A percentile compares a stretch with the other conserved stretches of the same genome.
Conservation (phyloP, 2,113 vertebrate species). For the Xiphophorus couchianus region DNA sequence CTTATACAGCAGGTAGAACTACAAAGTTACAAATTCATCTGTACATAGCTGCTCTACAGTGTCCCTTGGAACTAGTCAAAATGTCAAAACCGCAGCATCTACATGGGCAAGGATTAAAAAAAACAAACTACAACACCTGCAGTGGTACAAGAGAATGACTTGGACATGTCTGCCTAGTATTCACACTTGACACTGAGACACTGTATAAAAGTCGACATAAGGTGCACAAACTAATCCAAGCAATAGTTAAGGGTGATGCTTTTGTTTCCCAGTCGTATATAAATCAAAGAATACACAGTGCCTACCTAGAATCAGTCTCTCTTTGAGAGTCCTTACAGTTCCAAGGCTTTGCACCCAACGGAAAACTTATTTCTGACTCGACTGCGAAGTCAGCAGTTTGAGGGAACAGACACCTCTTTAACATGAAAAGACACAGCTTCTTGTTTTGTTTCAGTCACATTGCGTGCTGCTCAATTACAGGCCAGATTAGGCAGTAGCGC, state of each 20-base stretch:
- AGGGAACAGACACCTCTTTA: conserved; percentile 38
- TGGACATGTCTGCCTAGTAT: background rate
- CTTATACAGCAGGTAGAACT: conserved; percentile 60
- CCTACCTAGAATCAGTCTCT: background rate
- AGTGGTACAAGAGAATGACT: background rate
- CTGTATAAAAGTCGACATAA: conserved; percentile 40
- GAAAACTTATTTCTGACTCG: conserved; percentile 17
- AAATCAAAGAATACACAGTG: background rate
- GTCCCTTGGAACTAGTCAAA: conserved; percentile 41
- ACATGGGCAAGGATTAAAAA: conserved; percentile 23
- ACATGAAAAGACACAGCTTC: conserved; percentile 33
- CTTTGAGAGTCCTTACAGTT: background rate
- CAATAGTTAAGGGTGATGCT: background rate
- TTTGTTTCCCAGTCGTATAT: conserved; percentile 7
- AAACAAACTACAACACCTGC: background rate
- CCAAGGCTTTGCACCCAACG: background rate
- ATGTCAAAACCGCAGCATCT: conserved; percentile 61
- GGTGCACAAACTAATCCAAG: conserved; percentile 48
- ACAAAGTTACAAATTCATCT: conserved; percentile 47
- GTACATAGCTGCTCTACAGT: conserved; percentile 71
- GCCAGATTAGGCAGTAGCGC: conserved; percentile 49
- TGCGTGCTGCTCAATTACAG: conserved; percentile 65
- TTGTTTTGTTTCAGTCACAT: conserved; percentile 36
- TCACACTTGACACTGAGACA: background rate
- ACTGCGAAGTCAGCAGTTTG: conserved; percentile 33